A percentile compares a stretch with the other conserved stretches of the same genome.
Conservation (phyloP, 1,140 invertebrate species). For the Diorhabda elongata region DNA sequence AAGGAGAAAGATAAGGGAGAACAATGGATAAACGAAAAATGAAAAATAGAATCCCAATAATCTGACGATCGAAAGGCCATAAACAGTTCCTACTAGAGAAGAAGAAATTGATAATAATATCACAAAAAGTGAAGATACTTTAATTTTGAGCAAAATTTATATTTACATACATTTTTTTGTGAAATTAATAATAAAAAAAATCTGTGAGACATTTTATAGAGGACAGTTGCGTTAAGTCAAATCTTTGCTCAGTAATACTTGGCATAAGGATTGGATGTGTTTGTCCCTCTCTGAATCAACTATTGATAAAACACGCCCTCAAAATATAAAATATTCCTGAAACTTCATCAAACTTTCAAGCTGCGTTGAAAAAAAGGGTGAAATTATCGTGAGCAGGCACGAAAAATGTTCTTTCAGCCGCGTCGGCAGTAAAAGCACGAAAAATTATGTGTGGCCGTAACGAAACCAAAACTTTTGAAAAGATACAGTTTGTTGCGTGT, state of each 20-base stretch:
- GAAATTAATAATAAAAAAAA: no score
- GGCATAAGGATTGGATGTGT: background rate
- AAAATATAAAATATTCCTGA: slow-evolving; percentile 13
- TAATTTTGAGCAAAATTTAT: no score
- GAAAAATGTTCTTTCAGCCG: slow-evolving; percentile 31
- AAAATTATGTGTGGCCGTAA: slow-evolving; percentile 35
- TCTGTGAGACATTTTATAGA: no score
- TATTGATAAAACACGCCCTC: slow-evolving; percentile 3
- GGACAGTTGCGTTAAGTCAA: background rate
- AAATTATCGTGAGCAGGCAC: slow-evolving; percentile 30
- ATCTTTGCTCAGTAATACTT: background rate
- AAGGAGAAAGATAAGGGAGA: no score
- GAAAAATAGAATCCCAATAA: no score
- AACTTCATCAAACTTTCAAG: slow-evolving; percentile 12
- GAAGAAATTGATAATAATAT: no score
- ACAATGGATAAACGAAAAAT: no score
- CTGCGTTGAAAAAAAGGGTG: slow-evolving; percentile 10
- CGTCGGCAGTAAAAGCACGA: slow-evolving; percentile 19
- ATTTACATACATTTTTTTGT: no score
- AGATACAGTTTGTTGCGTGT: slow-evolving; percentile 36
- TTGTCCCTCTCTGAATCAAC: background rate
- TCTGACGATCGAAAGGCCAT: no score
- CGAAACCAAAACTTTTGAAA: slow-evolving; percentile 29
- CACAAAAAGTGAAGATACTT: no score
- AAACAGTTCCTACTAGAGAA: no score